These are phyloP conservation scores for Drosophila hydei DNA, from an alignment of 1,140 invertebrate genomes.

Conservation along the genomic window DNA sequence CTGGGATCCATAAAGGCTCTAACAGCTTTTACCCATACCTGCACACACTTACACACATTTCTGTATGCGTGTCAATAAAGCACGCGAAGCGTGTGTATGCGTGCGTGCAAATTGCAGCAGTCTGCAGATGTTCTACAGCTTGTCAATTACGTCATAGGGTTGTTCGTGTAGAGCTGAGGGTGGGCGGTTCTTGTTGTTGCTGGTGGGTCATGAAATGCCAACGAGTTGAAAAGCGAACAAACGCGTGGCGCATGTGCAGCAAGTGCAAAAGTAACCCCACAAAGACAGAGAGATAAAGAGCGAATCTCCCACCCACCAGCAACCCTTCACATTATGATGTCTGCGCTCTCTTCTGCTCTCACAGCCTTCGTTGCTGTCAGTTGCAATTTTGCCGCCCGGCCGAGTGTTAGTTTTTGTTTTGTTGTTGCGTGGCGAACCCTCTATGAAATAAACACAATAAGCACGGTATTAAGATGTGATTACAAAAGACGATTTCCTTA, in stretches of 20 bases:
- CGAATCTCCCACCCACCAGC: neutral
- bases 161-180: neutral
- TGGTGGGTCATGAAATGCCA: conserved; percentile 53
- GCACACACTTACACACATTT: neutral
- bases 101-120: conserved; percentile 57
- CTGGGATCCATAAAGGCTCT: neutral
- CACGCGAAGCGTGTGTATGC: conserved; percentile 44
- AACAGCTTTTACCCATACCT: neutral
- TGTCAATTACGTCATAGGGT: conserved; percentile 46
- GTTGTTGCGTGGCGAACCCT: conserved; percentile 40
- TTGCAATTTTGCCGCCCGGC: conserved; percentile 73
- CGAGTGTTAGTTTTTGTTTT: conserved; percentile 65
- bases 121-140: conserved; percentile 23
- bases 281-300: neutral
- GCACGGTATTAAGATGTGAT: conserved; percentile 15
- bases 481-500: conserved; percentile 13
- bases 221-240: conserved; percentile 59
- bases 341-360: conserved; percentile 27
- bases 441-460: conserved; percentile 5
- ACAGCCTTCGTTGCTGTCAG: conserved; percentile 29
- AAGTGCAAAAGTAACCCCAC: conserved; percentile 4
- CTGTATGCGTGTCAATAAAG: conserved; percentile 53
- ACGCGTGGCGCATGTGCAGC: conserved; percentile 62
- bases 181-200: neutral
- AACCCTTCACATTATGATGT: conserved; percentile 34